Evolutionary conservation across 2,888 invertebrate genomes (phyloP).

Genomic region (Gymnosoma rotundatum): DNA sequence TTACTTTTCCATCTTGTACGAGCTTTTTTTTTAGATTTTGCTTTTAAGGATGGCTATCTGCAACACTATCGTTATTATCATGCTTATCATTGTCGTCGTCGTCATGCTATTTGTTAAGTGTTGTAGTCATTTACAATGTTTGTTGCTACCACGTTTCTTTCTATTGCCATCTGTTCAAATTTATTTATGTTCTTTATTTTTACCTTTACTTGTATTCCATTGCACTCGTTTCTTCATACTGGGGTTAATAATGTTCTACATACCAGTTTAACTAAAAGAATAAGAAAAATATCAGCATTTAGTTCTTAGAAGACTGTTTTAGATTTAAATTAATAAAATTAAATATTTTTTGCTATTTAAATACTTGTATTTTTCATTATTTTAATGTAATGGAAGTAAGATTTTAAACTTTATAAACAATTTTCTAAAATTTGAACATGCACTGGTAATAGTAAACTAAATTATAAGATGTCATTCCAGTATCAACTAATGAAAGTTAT

Average conservation of each 20-base stretch:
- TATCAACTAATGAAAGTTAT: too few species aligned
- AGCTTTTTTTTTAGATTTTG: neutral
- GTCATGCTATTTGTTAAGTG: conserved; percentile 35
- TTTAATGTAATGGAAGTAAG: too few species aligned
- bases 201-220: conserved; percentile 43
- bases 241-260: conserved; percentile 44
- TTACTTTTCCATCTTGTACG: conserved; percentile 23
- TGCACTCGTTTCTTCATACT: conserved; percentile 34
- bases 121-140: conserved; percentile 34
- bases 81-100: conserved; percentile 2
- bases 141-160: conserved; percentile 27
- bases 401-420: too few species aligned
- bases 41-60: conserved; percentile 9
- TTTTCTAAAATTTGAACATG: too few species aligned
- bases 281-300: neutral
- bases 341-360: too few species aligned
- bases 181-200: conserved; percentile 30
- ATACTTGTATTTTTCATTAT: too few species aligned
- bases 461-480: too few species aligned
- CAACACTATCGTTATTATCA: conserved; percentile 16
- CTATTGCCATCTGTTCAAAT: conserved; percentile 51
- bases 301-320: too few species aligned
- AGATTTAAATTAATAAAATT: too few species aligned
- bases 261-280: conserved; percentile 32
- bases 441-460: too few species aligned